Percentiles rank a stretch among this genome's conserved stretches.
These are phyloP conservation scores for Podocnemis expansa DNA, from an alignment of 2,113 vertebrate genomes.

Conservation along the genomic window DNA sequence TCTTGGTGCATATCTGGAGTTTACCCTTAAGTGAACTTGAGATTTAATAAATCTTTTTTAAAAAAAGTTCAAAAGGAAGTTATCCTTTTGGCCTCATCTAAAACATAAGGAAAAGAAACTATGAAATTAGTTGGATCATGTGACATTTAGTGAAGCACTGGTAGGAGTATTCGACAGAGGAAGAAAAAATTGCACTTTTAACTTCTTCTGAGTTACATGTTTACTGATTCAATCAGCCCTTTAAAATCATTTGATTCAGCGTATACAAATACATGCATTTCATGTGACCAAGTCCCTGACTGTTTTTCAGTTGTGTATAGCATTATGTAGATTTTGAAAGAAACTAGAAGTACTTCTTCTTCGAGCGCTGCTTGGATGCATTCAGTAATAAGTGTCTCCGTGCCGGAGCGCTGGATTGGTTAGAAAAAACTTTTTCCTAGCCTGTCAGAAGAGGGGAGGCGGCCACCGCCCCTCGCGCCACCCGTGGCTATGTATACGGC, in stretches of 20 bases:
- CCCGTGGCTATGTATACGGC: no score
- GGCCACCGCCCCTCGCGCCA: no score
- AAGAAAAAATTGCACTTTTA: neutral
- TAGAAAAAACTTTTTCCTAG: no score
- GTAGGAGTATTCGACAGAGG: neutral
- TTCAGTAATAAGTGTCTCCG: no score
- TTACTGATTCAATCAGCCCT: neutral
- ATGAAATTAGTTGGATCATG: neutral
- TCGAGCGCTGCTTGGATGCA: no score
- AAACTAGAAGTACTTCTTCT: neutral
- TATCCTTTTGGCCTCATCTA: neutral
- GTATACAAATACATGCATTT: neutral
- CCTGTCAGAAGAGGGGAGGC: no score
- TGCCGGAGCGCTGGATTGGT: no score
- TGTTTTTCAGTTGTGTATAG: neutral
- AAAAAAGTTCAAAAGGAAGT: neutral
- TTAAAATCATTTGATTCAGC: neutral
- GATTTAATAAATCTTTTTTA: neutral
- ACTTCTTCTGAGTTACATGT: neutral
- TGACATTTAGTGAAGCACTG: neutral
- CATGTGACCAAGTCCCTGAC: neutral
- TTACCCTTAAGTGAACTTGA: neutral
- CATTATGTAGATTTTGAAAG: neutral
- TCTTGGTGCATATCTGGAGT: no score
- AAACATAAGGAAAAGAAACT: neutral